A percentile compares a stretch with the other conserved stretches of the same genome.
These are phyloP conservation scores for Rhynchopsitta pachyrhyncha DNA, from an alignment of 2,113 vertebrate species.

Conservation along the genomic window DNA sequence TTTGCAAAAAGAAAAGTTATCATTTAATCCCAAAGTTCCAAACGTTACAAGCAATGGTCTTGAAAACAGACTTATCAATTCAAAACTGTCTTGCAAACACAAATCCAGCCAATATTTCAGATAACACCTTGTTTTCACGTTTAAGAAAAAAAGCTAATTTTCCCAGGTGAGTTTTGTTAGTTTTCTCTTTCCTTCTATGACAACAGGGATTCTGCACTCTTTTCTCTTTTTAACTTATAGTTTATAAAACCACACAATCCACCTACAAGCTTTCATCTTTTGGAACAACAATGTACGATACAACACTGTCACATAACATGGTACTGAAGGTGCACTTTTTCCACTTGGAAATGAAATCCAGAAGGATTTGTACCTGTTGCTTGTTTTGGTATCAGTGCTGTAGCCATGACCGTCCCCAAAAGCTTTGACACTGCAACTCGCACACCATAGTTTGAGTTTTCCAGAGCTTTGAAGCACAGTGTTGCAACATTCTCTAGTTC, in stretches of 20 bases:
- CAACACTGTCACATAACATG: neutral
- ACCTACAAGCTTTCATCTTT: neutral
- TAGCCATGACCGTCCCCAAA: conserved; percentile 95
- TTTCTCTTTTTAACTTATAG: neutral
- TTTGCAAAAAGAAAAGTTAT: conserved; percentile 6
- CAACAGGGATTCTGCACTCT: neutral
- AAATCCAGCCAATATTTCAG: neutral
- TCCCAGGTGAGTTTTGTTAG: neutral
- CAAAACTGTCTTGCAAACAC: neutral
- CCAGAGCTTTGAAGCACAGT: conserved; percentile 93
- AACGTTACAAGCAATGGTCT: neutral
- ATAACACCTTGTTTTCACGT: neutral
- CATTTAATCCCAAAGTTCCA: neutral
- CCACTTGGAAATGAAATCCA: neutral
- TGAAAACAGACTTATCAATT: neutral
- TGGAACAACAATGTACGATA: rapidly evolving
- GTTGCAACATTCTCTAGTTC: conserved; percentile 97
- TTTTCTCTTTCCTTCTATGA: neutral
- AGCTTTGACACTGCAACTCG: conserved; percentile 95
- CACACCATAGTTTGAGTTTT: conserved; percentile 96
- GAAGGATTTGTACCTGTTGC: conserved; percentile 82
- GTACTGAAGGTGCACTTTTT: neutral
- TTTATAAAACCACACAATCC: neutral
- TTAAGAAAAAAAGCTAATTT: neutral
- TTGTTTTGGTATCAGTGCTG: conserved; percentile 95